These are phyloP conservation scores for Ips nitidus DNA, from an alignment of 1,140 invertebrate species.

Conservation along the genomic window DNA sequence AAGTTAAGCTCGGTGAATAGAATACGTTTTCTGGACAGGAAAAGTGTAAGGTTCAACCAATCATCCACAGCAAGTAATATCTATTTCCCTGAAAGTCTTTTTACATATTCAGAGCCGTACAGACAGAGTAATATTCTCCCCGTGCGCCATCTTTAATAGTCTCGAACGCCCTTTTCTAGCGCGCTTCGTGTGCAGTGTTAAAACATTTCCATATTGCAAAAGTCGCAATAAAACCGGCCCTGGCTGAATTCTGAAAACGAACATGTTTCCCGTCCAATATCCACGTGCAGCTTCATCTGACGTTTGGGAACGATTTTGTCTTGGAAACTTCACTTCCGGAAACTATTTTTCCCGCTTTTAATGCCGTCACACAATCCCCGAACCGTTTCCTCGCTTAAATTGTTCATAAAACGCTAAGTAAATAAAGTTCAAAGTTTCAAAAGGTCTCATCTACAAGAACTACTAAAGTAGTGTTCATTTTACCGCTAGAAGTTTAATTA, in stretches of 20 bases:
- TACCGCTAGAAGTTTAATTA: too few species aligned
- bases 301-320: neutral
- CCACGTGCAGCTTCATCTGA: neutral
- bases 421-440: too few species aligned
- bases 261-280: conserved; percentile 1
- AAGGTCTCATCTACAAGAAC: too few species aligned
- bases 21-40: too few species aligned
- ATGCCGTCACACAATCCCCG: conserved; percentile 1
- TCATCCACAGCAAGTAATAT: too few species aligned
- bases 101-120: too few species aligned
- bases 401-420: neutral
- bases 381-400: neutral
- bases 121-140: neutral
- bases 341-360: neutral
- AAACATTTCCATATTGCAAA: conserved; percentile 2
- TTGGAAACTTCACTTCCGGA: neutral
- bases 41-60: too few species aligned
- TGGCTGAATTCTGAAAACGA: neutral
- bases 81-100: too few species aligned
- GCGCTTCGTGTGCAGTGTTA: neutral
- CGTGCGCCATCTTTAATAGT: conserved; percentile 2
- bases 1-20: too few species aligned
- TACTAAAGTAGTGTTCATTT: too few species aligned
- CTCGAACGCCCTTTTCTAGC: neutral
- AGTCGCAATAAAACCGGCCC: conserved; percentile 2